Evolutionary conservation across 1,140 invertebrate species (phyloP).

Genomic region (Drosophila neocordata): DNA sequence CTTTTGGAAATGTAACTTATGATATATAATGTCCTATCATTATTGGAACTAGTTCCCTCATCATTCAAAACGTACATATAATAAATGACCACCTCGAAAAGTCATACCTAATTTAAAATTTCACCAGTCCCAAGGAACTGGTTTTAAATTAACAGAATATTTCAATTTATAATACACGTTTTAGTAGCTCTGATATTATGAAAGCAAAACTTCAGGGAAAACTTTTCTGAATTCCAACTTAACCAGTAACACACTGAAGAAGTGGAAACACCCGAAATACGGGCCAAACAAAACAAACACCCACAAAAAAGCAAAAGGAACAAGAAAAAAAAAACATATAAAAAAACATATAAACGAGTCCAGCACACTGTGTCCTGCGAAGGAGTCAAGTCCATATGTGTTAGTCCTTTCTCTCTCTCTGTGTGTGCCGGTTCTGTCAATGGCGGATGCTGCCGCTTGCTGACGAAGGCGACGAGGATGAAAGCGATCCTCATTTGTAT

Average conservation of each 20-base stretch:
- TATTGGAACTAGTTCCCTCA: too few species aligned
- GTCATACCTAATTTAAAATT: too few species aligned
- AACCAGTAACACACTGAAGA: slow-evolving; percentile 20
- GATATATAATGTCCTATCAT: too few species aligned
- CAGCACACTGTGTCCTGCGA: slow-evolving; percentile 42
- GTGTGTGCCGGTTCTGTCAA: slow-evolving; percentile 57
- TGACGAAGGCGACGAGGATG: slow-evolving; percentile 57
- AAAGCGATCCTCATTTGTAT: slow-evolving; percentile 82
- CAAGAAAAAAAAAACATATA: slow-evolving; percentile 48
- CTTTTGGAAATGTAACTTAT: too few species aligned
- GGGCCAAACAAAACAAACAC: slow-evolving; percentile 67
- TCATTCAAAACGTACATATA: too few species aligned
- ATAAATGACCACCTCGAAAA: too few species aligned
- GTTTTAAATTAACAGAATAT: too few species aligned
- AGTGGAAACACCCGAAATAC: slow-evolving; percentile 41
- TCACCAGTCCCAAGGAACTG: too few species aligned
- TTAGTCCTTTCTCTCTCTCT: slow-evolving; percentile 30
- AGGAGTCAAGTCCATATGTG: slow-evolving; percentile 21
- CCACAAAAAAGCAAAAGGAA: slow-evolving; percentile 56
- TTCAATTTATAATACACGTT: too few species aligned
- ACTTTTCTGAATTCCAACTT: slow-evolving; percentile 13
- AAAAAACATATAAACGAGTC: slow-evolving; percentile 62
- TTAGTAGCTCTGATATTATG: background rate
- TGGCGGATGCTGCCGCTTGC: slow-evolving; percentile 68
- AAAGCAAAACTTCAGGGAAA: background rate